Percentiles rank a stretch among this genome's conserved stretches.
phyloP scores from a whole-genome alignment of 2,113 vertebrate species.

The Myotis lucifugus region DNA sequence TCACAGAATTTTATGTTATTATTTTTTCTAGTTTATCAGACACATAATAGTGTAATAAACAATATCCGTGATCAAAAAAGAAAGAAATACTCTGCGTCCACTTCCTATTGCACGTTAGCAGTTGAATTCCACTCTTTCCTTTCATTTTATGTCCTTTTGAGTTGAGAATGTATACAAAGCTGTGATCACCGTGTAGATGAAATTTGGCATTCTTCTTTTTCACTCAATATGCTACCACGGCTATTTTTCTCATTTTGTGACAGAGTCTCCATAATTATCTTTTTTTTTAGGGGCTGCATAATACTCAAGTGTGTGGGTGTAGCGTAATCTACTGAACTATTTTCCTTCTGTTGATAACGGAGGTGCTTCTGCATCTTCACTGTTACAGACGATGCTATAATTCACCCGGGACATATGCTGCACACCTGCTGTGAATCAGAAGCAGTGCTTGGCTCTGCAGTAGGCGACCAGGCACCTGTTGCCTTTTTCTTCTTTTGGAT shows the following conservation, averaged over 20 bases:
- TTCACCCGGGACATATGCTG: not conserved
- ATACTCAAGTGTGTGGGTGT: not conserved
- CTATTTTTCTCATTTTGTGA: conserved; percentile 3
- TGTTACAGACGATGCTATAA: not conserved
- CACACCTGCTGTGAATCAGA: not conserved
- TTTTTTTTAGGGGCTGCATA: conserved; percentile 10
- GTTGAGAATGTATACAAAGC: conserved; percentile 28
- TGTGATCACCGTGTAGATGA: not conserved
- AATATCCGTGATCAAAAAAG: not conserved
- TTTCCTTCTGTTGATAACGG: not conserved
- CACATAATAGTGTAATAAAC: not conserved
- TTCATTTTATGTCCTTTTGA: not conserved
- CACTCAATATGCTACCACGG: not conserved
- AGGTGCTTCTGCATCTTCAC: not conserved
- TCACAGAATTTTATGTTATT: not conserved
- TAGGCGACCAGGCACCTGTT: not conserved
- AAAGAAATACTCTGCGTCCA: not conserved
- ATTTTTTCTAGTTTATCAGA: not conserved
- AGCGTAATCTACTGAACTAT: not conserved
- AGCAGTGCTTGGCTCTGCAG: not conserved
- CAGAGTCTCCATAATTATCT: conserved; percentile 26
- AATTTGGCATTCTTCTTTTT: conserved; percentile 8
- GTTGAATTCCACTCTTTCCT: not conserved
- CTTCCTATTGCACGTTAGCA: not conserved
- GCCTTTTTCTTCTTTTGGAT: not conserved